Percentiles rank a stretch among this genome's conserved stretches.
These are phyloP conservation scores for Lepidurus couesii DNA, from an alignment of 1,140 invertebrate genomes.

Conservation along the genomic window DNA sequence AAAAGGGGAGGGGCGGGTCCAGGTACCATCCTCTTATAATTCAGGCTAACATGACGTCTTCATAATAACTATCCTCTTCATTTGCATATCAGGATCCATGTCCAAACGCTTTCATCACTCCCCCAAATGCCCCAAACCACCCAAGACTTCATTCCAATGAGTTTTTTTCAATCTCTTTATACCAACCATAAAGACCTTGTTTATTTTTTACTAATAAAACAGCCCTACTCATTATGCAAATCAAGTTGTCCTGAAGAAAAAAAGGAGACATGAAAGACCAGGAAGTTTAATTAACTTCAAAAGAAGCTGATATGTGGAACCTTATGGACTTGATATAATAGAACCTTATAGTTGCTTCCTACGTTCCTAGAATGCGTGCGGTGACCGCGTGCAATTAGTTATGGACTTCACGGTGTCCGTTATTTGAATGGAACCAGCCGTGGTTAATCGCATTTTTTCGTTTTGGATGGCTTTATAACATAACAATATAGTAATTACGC, in stretches of 20 bases:
- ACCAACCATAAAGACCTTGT: neutral
- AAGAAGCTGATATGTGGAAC: too few species aligned
- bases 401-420: too few species aligned
- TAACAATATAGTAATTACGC: too few species aligned
- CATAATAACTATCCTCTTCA: neutral
- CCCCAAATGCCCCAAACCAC: neutral
- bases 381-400: too few species aligned
- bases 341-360: too few species aligned
- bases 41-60: neutral
- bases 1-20: neutral
- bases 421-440: too few species aligned
- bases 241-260: neutral
- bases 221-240: neutral
- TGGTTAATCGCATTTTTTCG: too few species aligned
- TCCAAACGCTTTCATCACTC: neutral
- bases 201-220: neutral
- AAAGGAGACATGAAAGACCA: neutral
- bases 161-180: neutral
- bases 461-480: too few species aligned
- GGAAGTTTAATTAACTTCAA: too few species aligned
- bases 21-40: neutral
- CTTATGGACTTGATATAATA: too few species aligned
- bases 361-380: too few species aligned
- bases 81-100: conserved; percentile 6
- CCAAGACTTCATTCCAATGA: neutral